phyloP scores from a whole-genome alignment of 2,888 invertebrate genomes.

The Synanthedon andrenaeformis region DNA sequence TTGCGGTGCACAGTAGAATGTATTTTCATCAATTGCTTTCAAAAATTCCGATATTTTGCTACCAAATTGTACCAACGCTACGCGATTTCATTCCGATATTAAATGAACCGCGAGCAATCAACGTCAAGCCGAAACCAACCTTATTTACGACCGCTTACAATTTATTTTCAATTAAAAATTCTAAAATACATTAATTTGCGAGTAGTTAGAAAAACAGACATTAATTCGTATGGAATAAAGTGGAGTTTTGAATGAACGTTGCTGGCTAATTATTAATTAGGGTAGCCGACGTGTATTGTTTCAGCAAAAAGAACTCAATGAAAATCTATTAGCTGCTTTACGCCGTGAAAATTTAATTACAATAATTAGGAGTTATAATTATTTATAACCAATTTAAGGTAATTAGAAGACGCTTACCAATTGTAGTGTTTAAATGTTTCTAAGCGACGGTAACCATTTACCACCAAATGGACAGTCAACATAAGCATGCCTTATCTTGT shows the following conservation, averaged over 20 bases:
- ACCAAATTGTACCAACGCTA: background rate
- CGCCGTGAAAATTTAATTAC: slow-evolving; percentile 13
- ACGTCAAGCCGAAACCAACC: slow-evolving; percentile 1
- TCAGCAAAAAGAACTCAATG: background rate
- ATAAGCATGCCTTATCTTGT: no score
- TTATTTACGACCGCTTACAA: background rate
- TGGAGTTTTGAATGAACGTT: no score
- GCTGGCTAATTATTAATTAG: slow-evolving; percentile 12
- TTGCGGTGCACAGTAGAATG: no score
- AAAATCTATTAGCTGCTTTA: slow-evolving; percentile 13
- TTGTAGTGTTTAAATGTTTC: no score
- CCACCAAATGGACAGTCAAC: no score
- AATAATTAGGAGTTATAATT: background rate
- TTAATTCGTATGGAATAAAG: no score
- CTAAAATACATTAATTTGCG: no score
- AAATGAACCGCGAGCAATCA: slow-evolving; percentile 7
- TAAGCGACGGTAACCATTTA: no score
- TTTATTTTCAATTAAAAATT: no score
- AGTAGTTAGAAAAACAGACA: no score
- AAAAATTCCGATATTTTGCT: slow-evolving; percentile 4
- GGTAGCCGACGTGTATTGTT: slow-evolving; percentile 9
- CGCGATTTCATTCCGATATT: slow-evolving; percentile 7
- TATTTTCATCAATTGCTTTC: background rate
- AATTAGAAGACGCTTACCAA: background rate
- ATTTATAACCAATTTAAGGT: background rate